Percentiles rank a stretch among this genome's conserved stretches.
Conservation (phyloP, 2,888 invertebrate genomes). For the Heliconius hortense region DNA sequence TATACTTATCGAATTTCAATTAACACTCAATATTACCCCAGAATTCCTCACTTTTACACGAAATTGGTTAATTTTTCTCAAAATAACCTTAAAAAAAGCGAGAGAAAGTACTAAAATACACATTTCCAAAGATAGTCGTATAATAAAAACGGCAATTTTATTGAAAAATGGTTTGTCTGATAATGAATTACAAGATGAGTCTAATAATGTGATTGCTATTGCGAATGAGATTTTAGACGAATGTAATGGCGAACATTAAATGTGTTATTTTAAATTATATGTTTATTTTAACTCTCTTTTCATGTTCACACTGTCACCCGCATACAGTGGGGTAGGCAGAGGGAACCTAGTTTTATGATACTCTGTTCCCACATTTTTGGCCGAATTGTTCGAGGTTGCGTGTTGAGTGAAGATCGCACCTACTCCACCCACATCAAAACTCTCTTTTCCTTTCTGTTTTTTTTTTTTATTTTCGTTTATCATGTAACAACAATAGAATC, state of each 20-base stretch:
- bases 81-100: constrained; percentile 60
- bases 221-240: constrained; percentile 61
- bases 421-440: too few relatives aligned
- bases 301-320: too few relatives aligned
- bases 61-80: constrained; percentile 66
- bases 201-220: constrained; percentile 52
- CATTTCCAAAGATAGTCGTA: constrained; percentile 60
- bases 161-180: constrained; percentile 60
- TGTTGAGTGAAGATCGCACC: too few relatives aligned
- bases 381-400: too few relatives aligned
- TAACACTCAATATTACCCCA: constrained; percentile 60
- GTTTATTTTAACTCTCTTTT: neutral
- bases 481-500: too few relatives aligned
- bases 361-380: too few relatives aligned
- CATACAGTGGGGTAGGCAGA: neutral
- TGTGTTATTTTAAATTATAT: neutral
- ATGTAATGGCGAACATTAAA: constrained; percentile 18
- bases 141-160: constrained; percentile 59
- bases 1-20: constrained; percentile 67
- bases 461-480: neutral
- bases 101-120: constrained; percentile 53
- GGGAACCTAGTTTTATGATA: too few relatives aligned
- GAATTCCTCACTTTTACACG: constrained; percentile 67
- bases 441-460: neutral
- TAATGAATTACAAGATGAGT: constrained; percentile 53